Percentiles rank a stretch among this genome's conserved stretches.
Evolutionary conservation across 2,113 vertebrate genomes (phyloP).

Genomic region (Dicentrarchus labrax): DNA sequence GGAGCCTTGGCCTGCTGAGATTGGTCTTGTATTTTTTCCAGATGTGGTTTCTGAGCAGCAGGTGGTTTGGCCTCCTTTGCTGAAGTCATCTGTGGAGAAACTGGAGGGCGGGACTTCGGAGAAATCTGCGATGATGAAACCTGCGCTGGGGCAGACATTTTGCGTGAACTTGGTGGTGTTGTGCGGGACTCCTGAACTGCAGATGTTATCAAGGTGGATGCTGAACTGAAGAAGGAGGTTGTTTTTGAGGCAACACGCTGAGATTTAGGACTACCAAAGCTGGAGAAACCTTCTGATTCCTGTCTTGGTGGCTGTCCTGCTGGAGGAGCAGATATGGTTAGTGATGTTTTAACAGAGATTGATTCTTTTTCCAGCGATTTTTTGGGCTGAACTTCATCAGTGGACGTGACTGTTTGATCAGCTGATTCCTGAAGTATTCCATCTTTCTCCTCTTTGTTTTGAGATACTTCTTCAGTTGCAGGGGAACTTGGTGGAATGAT

Average conservation of each 20-base stretch:
- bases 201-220: slow-evolving; percentile 80
- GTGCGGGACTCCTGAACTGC: slow-evolving; percentile 72
- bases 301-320: slow-evolving; percentile 79
- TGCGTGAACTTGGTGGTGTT: slow-evolving; percentile 71
- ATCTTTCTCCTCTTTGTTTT: slow-evolving; percentile 42
- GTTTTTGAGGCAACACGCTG: slow-evolving; percentile 48
- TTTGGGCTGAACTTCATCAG: slow-evolving; percentile 41
- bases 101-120: slow-evolving; percentile 54
- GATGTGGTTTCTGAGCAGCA: slow-evolving; percentile 59
- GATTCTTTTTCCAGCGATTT: slow-evolving; percentile 61
- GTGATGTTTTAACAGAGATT: slow-evolving; percentile 54
- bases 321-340: slow-evolving; percentile 73
- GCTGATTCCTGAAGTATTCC: slow-evolving; percentile 35
- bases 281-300: slow-evolving; percentile 82
- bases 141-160: slow-evolving; percentile 75
- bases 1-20: slow-evolving; percentile 71
- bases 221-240: slow-evolving; percentile 79
- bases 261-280: slow-evolving; percentile 79
- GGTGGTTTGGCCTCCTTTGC: slow-evolving; percentile 44
- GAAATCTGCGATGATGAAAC: slow-evolving; percentile 53
- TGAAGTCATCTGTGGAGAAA: slow-evolving; percentile 55
- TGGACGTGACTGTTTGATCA: slow-evolving; percentile 31
- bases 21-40: slow-evolving; percentile 71
- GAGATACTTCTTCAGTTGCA: slow-evolving; percentile 7
- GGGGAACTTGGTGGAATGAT: background rate